A percentile compares a stretch with the other conserved stretches of the same genome.
Evolutionary conservation across 2,113 vertebrate genomes (phyloP).

Genomic region (Falco punctatus): DNA sequence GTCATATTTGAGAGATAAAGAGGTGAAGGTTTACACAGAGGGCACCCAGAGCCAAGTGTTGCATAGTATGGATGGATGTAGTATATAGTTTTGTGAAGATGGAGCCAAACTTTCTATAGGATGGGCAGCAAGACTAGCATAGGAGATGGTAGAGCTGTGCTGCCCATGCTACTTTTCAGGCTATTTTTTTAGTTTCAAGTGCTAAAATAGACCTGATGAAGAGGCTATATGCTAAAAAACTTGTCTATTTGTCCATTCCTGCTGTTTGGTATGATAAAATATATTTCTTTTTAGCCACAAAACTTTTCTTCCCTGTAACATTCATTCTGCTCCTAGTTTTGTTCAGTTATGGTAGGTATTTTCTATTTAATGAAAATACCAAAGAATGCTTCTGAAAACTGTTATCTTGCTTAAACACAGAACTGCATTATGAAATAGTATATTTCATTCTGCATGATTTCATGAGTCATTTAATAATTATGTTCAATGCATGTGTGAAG

Average conservation of each 20-base stretch:
- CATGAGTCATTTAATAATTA: slow-evolving; percentile 9
- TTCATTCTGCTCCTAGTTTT: neutral
- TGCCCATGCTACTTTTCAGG: neutral
- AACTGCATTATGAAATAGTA: neutral
- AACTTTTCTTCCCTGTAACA: neutral
- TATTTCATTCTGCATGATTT: neutral
- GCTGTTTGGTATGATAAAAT: neutral
- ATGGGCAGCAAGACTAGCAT: neutral
- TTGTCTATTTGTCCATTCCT: neutral
- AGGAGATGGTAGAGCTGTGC: neutral
- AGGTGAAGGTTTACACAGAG: neutral
- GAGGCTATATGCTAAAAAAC: neutral
- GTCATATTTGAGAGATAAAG: neutral
- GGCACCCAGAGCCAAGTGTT: neutral
- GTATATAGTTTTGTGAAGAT: neutral
- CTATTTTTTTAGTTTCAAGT: neutral
- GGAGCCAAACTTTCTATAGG: neutral
- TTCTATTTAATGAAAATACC: neutral
- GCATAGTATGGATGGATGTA: neutral
- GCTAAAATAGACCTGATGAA: neutral
- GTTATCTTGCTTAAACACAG: neutral
- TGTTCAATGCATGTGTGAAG: neutral
- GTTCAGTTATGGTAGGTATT: neutral
- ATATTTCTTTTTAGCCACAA: neutral
- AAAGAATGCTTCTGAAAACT: neutral